Conservation (phyloP, 2,888 invertebrate genomes). For the Ichneumon xanthorius region DNA sequence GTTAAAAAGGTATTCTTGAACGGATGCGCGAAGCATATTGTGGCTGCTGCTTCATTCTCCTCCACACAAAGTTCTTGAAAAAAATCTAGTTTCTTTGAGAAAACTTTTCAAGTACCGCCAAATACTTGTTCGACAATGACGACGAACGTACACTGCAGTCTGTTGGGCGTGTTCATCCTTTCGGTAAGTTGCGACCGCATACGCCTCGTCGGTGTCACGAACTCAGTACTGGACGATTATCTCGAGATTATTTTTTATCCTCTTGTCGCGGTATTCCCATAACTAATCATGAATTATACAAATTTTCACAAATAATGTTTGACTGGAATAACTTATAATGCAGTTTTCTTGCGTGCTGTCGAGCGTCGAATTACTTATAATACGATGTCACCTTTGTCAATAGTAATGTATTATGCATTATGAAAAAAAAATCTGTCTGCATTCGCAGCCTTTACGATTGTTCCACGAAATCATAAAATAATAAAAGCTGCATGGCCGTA, state of each 20-base stretch:
- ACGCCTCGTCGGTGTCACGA: not conserved
- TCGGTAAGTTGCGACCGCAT: slow-evolving; percentile 41
- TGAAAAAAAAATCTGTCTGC: not conserved
- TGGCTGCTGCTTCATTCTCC: not conserved
- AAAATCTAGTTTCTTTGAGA: not conserved
- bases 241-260: not conserved
- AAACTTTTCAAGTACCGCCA: not conserved
- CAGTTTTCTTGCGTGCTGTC: not conserved
- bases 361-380: not conserved
- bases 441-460: not conserved
- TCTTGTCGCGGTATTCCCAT: no score
- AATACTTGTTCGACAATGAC: slow-evolving; percentile 37
- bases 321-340: not conserved
- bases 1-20: slow-evolving; percentile 47
- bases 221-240: not conserved
- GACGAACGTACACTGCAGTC: not conserved
- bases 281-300: not conserved
- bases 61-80: not conserved
- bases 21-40: slow-evolving; percentile 17
- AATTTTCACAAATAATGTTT: slow-evolving; percentile 1
- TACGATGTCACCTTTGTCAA: not conserved
- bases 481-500: not conserved
- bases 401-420: not conserved
- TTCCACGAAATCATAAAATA: not conserved
- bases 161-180: slow-evolving; percentile 41